Evolutionary conservation across 2,888 invertebrate genomes (phyloP).

Genomic region (Cordilura impudica): DNA sequence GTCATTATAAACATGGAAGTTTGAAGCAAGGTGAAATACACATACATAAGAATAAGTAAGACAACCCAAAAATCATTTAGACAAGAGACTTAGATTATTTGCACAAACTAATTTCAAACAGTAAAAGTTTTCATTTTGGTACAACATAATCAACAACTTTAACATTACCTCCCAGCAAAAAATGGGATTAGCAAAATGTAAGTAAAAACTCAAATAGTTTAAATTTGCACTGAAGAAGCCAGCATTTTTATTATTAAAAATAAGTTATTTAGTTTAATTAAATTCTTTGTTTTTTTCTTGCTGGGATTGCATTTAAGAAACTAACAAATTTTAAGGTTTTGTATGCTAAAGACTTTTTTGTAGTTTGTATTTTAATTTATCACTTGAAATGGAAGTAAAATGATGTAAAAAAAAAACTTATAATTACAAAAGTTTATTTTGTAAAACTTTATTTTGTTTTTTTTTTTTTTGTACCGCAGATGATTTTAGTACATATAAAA

Average conservation of each 20-base stretch:
- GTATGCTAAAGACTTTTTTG: not conserved
- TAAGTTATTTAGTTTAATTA: not conserved
- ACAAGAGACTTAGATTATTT: not conserved
- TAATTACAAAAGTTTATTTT: conserved; percentile 45
- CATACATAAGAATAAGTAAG: not conserved
- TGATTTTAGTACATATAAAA: no score
- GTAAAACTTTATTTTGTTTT: no score
- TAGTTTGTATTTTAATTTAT: conserved; percentile 13
- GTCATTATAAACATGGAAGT: conserved; percentile 29
- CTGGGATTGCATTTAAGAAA: no score
- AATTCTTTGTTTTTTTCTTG: not conserved
- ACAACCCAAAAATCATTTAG: not conserved
- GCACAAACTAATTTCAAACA: conserved; percentile 2
- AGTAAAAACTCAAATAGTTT: no score
- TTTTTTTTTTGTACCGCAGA: no score
- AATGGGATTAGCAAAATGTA: no score
- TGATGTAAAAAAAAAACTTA: conserved; percentile 17
- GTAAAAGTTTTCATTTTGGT: not conserved
- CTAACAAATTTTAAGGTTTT: conserved; percentile 5
- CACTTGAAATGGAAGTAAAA: conserved; percentile 6
- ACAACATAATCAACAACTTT: not conserved
- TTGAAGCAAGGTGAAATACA: conserved; percentile 12
- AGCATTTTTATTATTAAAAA: not conserved
- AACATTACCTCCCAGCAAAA: not conserved
- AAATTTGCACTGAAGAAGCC: no score